A percentile compares a stretch with the other conserved stretches of the same genome.
Evolutionary conservation across 2,797 vertebrate genomes (phyloP).

Genomic region (Pipistrellus kuhlii): DNA sequence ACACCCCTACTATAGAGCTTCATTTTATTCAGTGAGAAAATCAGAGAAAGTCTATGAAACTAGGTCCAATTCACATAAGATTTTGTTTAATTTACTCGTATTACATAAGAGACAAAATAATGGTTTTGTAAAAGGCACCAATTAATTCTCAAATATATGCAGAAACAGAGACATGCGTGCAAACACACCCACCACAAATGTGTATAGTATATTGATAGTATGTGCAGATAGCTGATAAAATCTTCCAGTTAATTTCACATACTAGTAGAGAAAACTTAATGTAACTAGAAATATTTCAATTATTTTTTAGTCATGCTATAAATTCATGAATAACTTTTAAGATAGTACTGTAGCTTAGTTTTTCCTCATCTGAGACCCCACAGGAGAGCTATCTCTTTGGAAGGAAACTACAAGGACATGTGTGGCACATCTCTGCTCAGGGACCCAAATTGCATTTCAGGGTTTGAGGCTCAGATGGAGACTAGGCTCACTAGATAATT

Average conservation of each 20-base stretch:
- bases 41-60: constrained; percentile 51
- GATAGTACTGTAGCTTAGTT: constrained; percentile 43
- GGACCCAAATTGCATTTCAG: constrained; percentile 12
- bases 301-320: constrained; percentile 54
- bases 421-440: constrained; percentile 2
- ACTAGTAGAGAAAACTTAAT: constrained; percentile 49
- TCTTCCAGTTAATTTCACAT: constrained; percentile 51
- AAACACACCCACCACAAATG: background rate
- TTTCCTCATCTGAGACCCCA: constrained; percentile 36
- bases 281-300: constrained; percentile 43
- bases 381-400: constrained; percentile 23
- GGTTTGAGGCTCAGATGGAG: background rate
- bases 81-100: constrained; percentile 31
- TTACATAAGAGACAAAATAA: constrained; percentile 41
- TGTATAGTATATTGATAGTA: background rate
- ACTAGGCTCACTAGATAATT: background rate
- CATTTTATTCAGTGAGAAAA: constrained; percentile 53
- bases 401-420: constrained; percentile 2
- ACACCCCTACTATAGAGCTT: too few relatives aligned
- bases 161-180: constrained; percentile 27
- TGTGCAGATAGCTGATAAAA: background rate
- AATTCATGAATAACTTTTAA: constrained; percentile 61
- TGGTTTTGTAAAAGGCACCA: constrained; percentile 10
- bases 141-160: constrained; percentile 40
- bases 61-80: constrained; percentile 8